Evolutionary conservation across 2,113 vertebrate species (phyloP).

Genomic region (Noctilio leporinus): DNA sequence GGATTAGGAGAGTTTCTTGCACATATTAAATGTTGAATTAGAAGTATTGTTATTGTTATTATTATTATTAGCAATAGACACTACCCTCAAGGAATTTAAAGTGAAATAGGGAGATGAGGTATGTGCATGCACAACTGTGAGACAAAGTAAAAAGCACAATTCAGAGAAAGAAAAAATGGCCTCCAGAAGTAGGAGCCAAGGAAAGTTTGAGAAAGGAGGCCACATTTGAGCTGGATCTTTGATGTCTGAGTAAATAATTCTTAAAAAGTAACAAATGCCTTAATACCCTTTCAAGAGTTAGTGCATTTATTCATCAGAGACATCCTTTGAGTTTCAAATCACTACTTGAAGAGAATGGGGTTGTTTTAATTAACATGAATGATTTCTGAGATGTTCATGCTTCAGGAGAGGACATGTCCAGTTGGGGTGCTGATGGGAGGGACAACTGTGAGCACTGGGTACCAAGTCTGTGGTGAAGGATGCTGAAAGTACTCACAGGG

Average conservation of each 20-base stretch:
- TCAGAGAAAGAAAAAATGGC: neutral
- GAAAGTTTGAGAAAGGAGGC: neutral
- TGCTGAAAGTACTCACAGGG: neutral
- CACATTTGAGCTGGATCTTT: neutral
- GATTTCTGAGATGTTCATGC: neutral
- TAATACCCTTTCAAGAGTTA: neutral
- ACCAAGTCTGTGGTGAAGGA: neutral
- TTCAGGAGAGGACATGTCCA: neutral
- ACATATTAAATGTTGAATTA: neutral
- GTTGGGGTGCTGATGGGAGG: neutral
- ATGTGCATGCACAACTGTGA: neutral
- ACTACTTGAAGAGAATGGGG: neutral
- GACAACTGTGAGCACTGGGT: neutral
- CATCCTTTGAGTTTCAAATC: neutral
- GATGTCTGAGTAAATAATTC: neutral
- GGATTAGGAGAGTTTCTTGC: neutral
- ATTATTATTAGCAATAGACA: neutral
- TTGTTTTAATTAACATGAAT: neutral
- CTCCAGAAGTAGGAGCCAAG: neutral
- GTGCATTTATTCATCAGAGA: neutral
- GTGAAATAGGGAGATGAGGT: neutral
- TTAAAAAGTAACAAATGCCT: neutral
- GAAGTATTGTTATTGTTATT: neutral
- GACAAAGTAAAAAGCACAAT: neutral
- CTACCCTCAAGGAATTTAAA: neutral